phyloP scores from a whole-genome alignment of 1,140 invertebrate species.

The Drosophila trapezifrons region DNA sequence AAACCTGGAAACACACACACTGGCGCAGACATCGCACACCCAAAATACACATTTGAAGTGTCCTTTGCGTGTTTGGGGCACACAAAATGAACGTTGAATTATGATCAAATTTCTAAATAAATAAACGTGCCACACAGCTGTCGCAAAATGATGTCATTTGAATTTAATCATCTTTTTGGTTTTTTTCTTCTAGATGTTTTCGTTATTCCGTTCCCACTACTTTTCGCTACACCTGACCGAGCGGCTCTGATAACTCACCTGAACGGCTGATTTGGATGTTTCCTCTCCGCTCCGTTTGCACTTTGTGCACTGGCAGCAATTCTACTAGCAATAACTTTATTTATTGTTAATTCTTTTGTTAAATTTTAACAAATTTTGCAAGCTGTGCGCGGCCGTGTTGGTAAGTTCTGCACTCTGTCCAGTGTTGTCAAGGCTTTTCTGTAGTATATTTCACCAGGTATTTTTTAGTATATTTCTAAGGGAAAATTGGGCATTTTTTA shows the following conservation, averaged over 20 bases:
- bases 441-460: not conserved
- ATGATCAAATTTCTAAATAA: slow-evolving; percentile 69
- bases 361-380: slow-evolving; percentile 10
- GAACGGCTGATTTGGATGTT: not conserved
- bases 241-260: slow-evolving; percentile 1
- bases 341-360: slow-evolving; percentile 11
- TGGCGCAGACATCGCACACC: slow-evolving; percentile 16
- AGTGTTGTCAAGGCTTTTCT: not conserved
- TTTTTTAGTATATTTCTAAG: not conserved
- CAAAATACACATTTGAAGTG: slow-evolving; percentile 22
- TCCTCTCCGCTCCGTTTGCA: too few species aligned
- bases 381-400: slow-evolving; percentile 2
- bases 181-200: slow-evolving; percentile 36
- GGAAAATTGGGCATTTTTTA: not conserved
- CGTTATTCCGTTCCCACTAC: not conserved
- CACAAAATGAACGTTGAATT: slow-evolving; percentile 62
- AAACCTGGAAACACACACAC: slow-evolving; percentile 3
- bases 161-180: slow-evolving; percentile 52
- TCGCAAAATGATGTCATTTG: slow-evolving; percentile 76
- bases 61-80: slow-evolving; percentile 70
- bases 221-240: slow-evolving; percentile 3
- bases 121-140: slow-evolving; percentile 58
- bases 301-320: not conserved
- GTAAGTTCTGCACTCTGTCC: not conserved
- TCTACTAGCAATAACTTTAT: not conserved